Percentiles rank a stretch among this genome's conserved stretches.
Conservation (phyloP, 2,888 invertebrate species). For the Hydriomena furcata region DNA sequence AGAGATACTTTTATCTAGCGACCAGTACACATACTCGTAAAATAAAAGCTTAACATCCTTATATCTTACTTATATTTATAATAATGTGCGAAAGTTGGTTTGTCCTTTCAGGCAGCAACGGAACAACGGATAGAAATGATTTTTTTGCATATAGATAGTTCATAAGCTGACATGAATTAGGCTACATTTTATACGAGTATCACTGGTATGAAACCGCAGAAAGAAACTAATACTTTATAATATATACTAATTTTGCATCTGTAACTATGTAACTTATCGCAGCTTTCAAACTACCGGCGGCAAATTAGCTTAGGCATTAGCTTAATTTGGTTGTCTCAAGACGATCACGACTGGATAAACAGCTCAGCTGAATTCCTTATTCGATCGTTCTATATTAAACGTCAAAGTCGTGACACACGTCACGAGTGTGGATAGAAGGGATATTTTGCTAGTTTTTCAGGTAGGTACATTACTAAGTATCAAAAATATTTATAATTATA, state of each 20-base stretch:
- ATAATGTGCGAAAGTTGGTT: too few relatives aligned
- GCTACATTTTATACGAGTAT: too few relatives aligned
- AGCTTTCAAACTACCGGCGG: not conserved
- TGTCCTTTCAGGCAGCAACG: too few relatives aligned
- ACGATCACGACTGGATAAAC: conserved; percentile 27
- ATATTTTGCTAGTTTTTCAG: conserved; percentile 33
- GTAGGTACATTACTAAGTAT: too few relatives aligned
- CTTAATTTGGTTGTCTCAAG: not conserved
- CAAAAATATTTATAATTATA: too few relatives aligned
- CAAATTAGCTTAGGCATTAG: conserved; percentile 6
- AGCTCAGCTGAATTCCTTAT: conserved; percentile 36
- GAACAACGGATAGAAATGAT: too few relatives aligned
- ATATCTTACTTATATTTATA: too few relatives aligned
- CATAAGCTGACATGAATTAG: too few relatives aligned
- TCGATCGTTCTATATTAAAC: conserved; percentile 41
- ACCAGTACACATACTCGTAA: not conserved
- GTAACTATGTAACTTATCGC: conserved; percentile 4
- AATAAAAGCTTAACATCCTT: conserved; percentile 6
- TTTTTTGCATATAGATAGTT: too few relatives aligned
- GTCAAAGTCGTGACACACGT: conserved; percentile 52
- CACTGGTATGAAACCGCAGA: too few relatives aligned
- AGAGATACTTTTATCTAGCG: conserved; percentile 1
- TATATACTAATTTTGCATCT: too few relatives aligned
- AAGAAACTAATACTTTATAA: too few relatives aligned
- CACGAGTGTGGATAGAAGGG: conserved; percentile 43